Percentiles rank a stretch among this genome's conserved stretches.
phyloP scores from a whole-genome alignment of 2,888 invertebrate species.

The Chesias legatella region DNA sequence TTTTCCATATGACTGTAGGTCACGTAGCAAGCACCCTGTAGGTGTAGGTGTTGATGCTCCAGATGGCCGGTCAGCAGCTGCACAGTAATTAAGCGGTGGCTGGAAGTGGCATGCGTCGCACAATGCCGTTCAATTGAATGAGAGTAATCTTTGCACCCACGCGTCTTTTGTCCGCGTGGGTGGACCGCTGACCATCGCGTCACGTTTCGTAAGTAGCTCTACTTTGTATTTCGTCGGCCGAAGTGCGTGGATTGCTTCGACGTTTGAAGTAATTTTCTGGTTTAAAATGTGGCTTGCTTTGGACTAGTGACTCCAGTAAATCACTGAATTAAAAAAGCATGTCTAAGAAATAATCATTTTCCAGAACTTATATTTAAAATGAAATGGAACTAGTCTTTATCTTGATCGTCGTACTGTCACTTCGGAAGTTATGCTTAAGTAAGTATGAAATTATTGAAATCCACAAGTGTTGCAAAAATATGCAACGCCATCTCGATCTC shows the following conservation, averaged over 20 bases:
- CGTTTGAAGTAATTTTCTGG: not conserved
- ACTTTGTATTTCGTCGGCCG: conserved; percentile 31
- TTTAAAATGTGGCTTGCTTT: no score
- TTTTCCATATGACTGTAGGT: not conserved
- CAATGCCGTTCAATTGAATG: conserved; percentile 80
- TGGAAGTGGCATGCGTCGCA: conserved; percentile 79
- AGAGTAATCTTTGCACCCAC: conserved; percentile 81
- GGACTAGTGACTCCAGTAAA: no score
- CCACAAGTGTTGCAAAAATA: no score
- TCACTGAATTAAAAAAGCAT: no score
- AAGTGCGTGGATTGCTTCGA: not conserved
- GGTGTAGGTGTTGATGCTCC: conserved; percentile 72
- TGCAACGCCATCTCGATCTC: no score
- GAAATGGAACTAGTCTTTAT: no score
- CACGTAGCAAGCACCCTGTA: conserved; percentile 35
- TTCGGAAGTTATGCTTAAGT: no score
- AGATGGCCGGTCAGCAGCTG: conserved; percentile 79
- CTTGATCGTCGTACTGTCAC: no score
- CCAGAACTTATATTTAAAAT: no score
- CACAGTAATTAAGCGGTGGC: conserved; percentile 78
- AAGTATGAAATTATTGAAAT: no score
- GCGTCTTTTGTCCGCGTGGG: conserved; percentile 75
- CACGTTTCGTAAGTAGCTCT: conserved; percentile 48
- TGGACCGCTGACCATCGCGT: conserved; percentile 72
- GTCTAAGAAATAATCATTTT: no score